Conservation (phyloP, 2,888 invertebrate species). For the Acanthosepion lycidas region DNA sequence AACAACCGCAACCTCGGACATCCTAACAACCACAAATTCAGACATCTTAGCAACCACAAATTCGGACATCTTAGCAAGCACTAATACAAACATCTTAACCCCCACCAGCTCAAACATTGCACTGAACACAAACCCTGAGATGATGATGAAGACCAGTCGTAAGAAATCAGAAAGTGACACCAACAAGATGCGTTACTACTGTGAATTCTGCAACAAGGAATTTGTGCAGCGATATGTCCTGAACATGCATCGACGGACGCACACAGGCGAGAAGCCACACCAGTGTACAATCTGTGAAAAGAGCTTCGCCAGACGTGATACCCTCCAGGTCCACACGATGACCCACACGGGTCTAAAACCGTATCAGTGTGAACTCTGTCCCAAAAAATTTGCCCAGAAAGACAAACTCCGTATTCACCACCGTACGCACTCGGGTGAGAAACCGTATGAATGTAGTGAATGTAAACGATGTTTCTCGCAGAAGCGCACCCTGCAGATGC, state of each 20-base stretch:
- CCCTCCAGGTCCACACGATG: neutral
- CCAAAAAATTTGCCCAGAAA: neutral
- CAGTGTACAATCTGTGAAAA: constrained; percentile 11
- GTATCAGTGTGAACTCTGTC: constrained; percentile 34
- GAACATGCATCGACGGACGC: neutral
- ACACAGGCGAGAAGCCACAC: constrained; percentile 11
- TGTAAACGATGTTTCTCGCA: constrained; percentile 23
- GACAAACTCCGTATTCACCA: neutral
- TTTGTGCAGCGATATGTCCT: neutral
- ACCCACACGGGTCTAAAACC: neutral
- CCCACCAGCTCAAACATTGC: neutral
- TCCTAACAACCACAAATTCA: neutral
- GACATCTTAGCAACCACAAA: neutral
- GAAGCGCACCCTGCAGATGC: neutral
- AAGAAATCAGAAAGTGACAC: neutral
- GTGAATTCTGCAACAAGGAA: neutral
- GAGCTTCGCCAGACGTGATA: neutral
- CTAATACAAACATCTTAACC: neutral
- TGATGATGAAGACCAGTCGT: neutral
- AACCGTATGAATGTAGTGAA: neutral
- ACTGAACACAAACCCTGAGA: neutral
- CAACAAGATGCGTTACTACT: neutral
- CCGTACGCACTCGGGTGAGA: neutral
- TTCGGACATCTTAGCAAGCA: neutral
- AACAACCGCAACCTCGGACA: neutral